Evolutionary conservation across 2,888 invertebrate species (phyloP).

Genomic region (Mythimna pallens): DNA sequence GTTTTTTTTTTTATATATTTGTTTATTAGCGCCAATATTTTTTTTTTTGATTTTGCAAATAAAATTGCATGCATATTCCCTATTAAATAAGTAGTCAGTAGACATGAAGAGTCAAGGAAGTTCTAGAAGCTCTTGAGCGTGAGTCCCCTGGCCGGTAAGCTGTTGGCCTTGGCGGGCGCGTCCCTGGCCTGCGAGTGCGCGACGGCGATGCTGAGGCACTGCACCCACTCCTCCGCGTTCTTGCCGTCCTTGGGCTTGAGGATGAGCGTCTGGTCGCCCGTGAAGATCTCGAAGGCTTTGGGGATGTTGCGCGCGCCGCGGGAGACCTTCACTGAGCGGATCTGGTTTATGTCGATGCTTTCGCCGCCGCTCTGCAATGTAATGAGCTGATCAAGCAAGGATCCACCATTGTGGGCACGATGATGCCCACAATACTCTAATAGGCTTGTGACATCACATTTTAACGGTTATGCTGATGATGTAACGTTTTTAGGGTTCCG

Average conservation of each 20-base stretch:
- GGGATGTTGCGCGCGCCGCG: constrained; percentile 97
- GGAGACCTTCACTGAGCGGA: constrained; percentile 98
- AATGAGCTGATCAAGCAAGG: background rate
- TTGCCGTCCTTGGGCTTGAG: constrained; percentile 98
- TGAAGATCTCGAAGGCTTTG: constrained; percentile 99
- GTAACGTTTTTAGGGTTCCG: too few species aligned
- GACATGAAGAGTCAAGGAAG: too few species aligned
- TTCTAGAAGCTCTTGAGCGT: constrained; percentile 86
- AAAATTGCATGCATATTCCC: too few species aligned
- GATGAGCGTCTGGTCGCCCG: constrained; percentile 97
- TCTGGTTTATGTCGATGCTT: constrained; percentile 97
- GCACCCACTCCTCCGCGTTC: constrained; percentile 99
- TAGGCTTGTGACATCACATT: too few species aligned
- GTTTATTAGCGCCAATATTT: too few species aligned
- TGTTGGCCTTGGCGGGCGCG: constrained; percentile 88
- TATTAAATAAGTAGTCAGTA: too few species aligned
- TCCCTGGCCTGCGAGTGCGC: constrained; percentile 95
- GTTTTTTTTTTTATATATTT: too few species aligned
- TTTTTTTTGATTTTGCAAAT: too few species aligned
- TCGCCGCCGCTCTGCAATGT: constrained; percentile 94
- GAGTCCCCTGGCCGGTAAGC: constrained; percentile 86
- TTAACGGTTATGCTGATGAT: too few species aligned
- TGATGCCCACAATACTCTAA: too few species aligned
- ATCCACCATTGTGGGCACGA: too few species aligned
- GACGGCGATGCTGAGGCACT: constrained; percentile 97